Percentiles rank a stretch among this genome's conserved stretches.
Conservation (phyloP, 2,113 vertebrate genomes). For the Sprattus sprattus region DNA sequence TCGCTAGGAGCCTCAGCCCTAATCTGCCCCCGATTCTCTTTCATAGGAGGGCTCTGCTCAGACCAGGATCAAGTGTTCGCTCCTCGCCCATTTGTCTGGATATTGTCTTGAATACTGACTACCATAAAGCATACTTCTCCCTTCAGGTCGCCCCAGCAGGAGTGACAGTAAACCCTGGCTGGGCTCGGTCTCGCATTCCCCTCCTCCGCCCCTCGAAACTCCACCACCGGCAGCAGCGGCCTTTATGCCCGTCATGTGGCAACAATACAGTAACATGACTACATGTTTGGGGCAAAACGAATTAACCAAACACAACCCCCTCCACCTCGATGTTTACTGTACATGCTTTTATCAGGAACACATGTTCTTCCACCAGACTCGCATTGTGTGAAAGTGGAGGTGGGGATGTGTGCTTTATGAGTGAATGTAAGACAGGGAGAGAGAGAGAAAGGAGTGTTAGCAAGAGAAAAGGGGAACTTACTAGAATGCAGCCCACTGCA, state of each 20-base stretch:
- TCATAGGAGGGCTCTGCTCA: slow-evolving; percentile 23
- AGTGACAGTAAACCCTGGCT: not conserved
- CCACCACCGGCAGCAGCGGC: not conserved
- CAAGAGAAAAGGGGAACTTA: slow-evolving; percentile 6
- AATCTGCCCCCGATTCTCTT: not conserved
- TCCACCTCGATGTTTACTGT: slow-evolving; percentile 34
- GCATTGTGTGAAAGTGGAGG: not conserved
- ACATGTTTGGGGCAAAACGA: slow-evolving; percentile 38
- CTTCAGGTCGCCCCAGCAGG: slow-evolving; percentile 13
- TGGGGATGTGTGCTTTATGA: not conserved
- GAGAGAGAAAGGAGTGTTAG: not conserved
- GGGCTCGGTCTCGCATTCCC: not conserved
- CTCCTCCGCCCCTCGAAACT: not conserved
- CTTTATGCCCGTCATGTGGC: slow-evolving; percentile 11
- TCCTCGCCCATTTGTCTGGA: not conserved
- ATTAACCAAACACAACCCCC: slow-evolving; percentile 35
- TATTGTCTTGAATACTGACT: not conserved
- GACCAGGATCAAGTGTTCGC: slow-evolving; percentile 14
- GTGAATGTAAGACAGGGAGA: not conserved
- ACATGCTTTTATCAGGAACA: slow-evolving; percentile 46
- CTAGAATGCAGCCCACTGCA: slow-evolving; percentile 26
- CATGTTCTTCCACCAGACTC: slow-evolving; percentile 22
- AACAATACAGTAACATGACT: slow-evolving; percentile 41
- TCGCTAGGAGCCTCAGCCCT: slow-evolving; percentile 23
- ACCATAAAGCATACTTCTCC: slow-evolving; percentile 36